These are phyloP conservation scores for Phacellophora camtschatica DNA, from an alignment of 30 jellyfish, hydroid and myxozoan species.

Conservation along the genomic window DNA sequence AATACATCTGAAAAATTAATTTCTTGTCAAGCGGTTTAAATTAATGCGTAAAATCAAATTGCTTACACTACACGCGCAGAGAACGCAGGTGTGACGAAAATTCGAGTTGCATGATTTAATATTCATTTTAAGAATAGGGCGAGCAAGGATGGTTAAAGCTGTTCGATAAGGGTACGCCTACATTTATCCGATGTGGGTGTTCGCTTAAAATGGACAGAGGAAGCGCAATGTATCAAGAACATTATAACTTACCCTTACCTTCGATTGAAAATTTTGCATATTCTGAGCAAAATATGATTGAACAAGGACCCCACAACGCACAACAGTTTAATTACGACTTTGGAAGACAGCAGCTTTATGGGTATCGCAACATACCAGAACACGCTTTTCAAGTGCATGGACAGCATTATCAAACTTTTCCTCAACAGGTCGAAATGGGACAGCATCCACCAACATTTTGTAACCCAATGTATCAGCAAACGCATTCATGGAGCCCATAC, in stretches of 20 bases:
- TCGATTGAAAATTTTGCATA: conserved; percentile 74
- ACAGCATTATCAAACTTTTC: conserved; percentile 50
- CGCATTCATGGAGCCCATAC: conserved; percentile 55
- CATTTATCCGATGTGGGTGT: too few relatives aligned
- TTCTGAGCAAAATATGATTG: conserved; percentile 24
- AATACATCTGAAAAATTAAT: too few relatives aligned
- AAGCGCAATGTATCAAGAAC: conserved; percentile 50
- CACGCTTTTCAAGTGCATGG: conserved; percentile 10
- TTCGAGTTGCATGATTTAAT: too few relatives aligned
- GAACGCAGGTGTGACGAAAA: too few relatives aligned
- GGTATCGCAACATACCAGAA: conserved; percentile 51
- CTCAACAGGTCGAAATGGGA: conserved; percentile 35
- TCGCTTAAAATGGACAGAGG: conserved; percentile 26
- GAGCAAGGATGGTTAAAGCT: too few relatives aligned
- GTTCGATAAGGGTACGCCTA: too few relatives aligned
- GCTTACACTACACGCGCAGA: too few relatives aligned
- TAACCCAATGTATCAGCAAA: conserved; percentile 34
- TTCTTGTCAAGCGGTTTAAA: too few relatives aligned
- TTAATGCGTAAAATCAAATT: too few relatives aligned
- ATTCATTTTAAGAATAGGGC: too few relatives aligned
- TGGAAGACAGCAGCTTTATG: conserved; percentile 22
- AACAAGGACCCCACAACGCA: conserved; percentile 14
- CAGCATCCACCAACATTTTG: conserved; percentile 48
- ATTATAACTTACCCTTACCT: conserved; percentile 65
- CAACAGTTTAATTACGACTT: conserved; percentile 45